A percentile compares a stretch with the other conserved stretches of the same genome.
Conservation (phyloP, 2,113 vertebrate genomes). For the Psammodynastes pulverulentus region DNA sequence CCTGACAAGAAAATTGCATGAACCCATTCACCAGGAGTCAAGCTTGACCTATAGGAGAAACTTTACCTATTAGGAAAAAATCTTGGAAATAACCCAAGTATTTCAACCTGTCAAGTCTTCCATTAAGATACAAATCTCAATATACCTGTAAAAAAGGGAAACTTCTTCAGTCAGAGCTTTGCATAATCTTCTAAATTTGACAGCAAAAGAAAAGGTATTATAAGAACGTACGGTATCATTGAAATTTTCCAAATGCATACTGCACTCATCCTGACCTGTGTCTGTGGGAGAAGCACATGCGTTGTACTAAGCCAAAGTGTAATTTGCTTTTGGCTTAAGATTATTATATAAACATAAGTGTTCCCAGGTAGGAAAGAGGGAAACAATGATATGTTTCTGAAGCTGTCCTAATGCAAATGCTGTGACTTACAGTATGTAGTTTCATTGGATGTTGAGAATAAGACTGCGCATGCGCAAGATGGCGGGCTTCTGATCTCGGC, state of each 20-base stretch:
- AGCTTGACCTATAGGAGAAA: neutral
- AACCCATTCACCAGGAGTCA: neutral
- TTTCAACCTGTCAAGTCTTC: slow-evolving; percentile 21
- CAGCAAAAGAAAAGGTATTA: neutral
- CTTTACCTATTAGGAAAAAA: neutral
- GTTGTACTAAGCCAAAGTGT: neutral
- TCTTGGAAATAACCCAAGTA: slow-evolving; percentile 9
- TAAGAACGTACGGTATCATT: neutral
- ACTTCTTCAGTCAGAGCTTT: slow-evolving; percentile 1
- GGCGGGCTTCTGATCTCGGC: too few relatives aligned
- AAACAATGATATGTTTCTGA: neutral
- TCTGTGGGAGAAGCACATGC: neutral
- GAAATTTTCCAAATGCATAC: neutral
- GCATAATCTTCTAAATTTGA: neutral
- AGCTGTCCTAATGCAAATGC: neutral
- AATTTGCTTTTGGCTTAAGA: neutral
- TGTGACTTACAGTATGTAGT: neutral
- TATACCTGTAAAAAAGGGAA: slow-evolving; percentile 12
- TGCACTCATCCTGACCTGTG: too few relatives aligned
- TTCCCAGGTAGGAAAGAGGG: neutral
- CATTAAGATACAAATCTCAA: slow-evolving; percentile 9
- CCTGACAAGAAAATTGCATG: neutral
- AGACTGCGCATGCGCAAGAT: too few relatives aligned
- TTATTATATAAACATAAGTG: neutral
- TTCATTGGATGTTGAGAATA: neutral